These are phyloP conservation scores for Dolichotis patagonum DNA, from an alignment of 2,113 vertebrate species.

Conservation along the genomic window DNA sequence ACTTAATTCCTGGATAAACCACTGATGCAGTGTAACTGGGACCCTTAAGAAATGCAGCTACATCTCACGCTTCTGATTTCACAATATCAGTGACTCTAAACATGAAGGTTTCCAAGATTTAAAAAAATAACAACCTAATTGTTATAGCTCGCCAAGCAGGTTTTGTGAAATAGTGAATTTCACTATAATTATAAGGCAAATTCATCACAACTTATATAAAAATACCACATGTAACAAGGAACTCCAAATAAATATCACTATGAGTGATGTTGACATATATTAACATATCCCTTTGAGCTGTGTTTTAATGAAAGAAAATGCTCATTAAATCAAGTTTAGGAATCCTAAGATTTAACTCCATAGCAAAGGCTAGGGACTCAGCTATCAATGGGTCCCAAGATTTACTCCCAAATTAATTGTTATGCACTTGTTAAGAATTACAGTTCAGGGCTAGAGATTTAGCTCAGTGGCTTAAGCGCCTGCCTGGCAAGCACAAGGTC, in stretches of 20 bases:
- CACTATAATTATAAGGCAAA: background rate
- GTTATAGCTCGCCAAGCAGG: background rate
- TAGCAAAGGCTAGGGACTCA: constrained; percentile 6
- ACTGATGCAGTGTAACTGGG: background rate
- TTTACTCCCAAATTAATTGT: background rate
- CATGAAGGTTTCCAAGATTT: background rate
- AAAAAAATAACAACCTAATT: background rate
- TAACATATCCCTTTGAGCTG: background rate
- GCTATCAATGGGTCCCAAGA: background rate
- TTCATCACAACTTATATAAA: constrained; percentile 1
- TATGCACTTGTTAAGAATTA: background rate
- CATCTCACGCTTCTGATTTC: background rate
- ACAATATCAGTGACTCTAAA: background rate
- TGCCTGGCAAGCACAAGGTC: too few relatives aligned
- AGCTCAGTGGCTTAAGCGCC: too few relatives aligned
- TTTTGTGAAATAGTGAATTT: constrained; percentile 1
- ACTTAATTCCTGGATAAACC: background rate
- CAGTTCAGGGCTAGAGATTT: too few relatives aligned
- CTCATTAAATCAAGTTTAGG: background rate
- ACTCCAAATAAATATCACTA: background rate
- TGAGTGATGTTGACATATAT: background rate
- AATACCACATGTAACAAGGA: background rate
- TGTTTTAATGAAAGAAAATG: background rate
- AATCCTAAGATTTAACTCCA: background rate
- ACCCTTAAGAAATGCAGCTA: background rate